phyloP scores from a whole-genome alignment of 2,888 invertebrate species.

The Drosophila picticornis region DNA sequence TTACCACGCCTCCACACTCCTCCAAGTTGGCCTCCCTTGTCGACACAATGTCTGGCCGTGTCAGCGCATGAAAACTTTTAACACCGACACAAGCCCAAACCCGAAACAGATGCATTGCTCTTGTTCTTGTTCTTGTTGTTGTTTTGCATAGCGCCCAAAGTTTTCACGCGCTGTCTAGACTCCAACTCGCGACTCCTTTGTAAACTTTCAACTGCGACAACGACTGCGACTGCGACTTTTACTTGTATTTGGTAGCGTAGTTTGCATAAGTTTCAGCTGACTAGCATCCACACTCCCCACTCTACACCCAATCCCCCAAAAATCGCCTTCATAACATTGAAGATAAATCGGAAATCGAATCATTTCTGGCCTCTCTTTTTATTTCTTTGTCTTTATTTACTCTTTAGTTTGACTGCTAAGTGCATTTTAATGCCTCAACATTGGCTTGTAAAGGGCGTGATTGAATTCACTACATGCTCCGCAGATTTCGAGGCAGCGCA shows the following conservation, averaged over 20 bases:
- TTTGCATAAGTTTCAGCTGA: constrained; percentile 72
- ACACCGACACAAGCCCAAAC: not conserved
- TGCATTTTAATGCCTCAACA: constrained; percentile 73
- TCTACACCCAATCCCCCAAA: not conserved
- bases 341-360: not conserved
- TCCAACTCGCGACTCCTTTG: constrained; percentile 52
- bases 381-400: not conserved
- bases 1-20: constrained; percentile 30
- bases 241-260: constrained; percentile 74
- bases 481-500: constrained; percentile 26
- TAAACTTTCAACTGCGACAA: constrained; percentile 37
- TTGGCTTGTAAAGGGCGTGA: constrained; percentile 33
- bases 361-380: constrained; percentile 1
- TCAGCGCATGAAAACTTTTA: constrained; percentile 58
- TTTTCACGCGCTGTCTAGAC: constrained; percentile 73
- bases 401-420: constrained; percentile 45
- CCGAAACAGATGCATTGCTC: constrained; percentile 22
- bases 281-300: constrained; percentile 6
- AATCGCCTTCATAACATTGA: not conserved
- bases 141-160: constrained; percentile 54
- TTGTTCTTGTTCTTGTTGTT: constrained; percentile 25
- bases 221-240: constrained; percentile 46
- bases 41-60: constrained; percentile 65
- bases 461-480: constrained; percentile 43
- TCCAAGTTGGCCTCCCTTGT: constrained; percentile 12